These are phyloP conservation scores for Cactoblastis cactorum DNA, from an alignment of 2,888 invertebrate species.

Conservation along the genomic window DNA sequence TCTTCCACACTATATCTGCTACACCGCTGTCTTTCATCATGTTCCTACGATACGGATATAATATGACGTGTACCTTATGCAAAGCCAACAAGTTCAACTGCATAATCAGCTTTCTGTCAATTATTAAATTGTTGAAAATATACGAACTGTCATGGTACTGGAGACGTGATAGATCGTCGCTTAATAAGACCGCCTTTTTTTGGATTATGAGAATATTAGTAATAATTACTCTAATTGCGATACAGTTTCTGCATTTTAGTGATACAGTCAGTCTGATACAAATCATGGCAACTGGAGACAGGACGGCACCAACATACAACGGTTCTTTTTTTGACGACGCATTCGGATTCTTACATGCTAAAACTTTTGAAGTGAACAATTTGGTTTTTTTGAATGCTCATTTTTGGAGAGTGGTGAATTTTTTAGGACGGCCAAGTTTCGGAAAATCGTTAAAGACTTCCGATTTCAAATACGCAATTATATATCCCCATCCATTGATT, in stretches of 20 bases:
- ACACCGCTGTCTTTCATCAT: conserved; percentile 33
- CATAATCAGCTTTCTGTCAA: conserved; percentile 24
- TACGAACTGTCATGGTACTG: conserved; percentile 28
- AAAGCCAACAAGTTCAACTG: conserved; percentile 28
- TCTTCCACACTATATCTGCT: conserved; percentile 31
- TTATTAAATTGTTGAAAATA: conserved; percentile 26
- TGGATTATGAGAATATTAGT: conserved; percentile 19
- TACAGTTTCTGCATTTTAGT: conserved; percentile 26
- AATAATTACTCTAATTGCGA: conserved; percentile 28
- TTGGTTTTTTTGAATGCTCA: not conserved
- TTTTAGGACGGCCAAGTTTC: not conserved
- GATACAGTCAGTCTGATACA: conserved; percentile 22
- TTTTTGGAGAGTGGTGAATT: conserved; percentile 2
- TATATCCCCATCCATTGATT: not conserved
- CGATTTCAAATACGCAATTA: not conserved
- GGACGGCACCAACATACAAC: not conserved
- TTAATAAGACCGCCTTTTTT: not conserved
- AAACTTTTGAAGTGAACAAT: not conserved
- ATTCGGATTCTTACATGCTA: not conserved
- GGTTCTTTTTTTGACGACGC: not conserved
- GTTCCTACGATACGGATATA: conserved; percentile 29
- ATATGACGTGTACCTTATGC: conserved; percentile 26
- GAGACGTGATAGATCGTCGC: conserved; percentile 19
- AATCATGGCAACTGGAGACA: not conserved
- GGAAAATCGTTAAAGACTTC: not conserved